phyloP scores from a whole-genome alignment of 2,797 vertebrate genomes.

The Chaenodraco wilsoni region DNA sequence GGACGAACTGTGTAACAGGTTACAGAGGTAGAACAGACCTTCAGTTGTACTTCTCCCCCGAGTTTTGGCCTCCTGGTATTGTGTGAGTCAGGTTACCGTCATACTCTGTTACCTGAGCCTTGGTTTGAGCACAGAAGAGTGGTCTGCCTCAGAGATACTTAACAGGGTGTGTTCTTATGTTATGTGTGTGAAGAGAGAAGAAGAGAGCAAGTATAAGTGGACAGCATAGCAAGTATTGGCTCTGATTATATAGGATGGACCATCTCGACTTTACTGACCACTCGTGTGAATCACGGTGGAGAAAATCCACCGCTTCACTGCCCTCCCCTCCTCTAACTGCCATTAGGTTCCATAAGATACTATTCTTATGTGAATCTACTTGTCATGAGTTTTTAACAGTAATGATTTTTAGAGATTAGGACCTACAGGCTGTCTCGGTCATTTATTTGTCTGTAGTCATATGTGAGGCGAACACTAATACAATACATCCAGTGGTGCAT shows the following conservation, averaged over 20 bases:
- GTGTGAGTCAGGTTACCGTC: constrained; percentile 80
- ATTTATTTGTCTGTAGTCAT: constrained; percentile 36
- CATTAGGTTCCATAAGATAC: constrained; percentile 15
- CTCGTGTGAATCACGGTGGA: constrained; percentile 41
- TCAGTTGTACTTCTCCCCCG: constrained; percentile 71
- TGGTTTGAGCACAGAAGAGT: constrained; percentile 48
- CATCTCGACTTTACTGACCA: constrained; percentile 33
- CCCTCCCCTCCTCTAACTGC: constrained; percentile 14
- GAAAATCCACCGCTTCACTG: constrained; percentile 39
- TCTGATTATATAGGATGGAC: constrained; percentile 39
- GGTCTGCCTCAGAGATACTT: constrained; percentile 45
- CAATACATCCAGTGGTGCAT: constrained; percentile 31
- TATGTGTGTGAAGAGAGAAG: constrained; percentile 16
- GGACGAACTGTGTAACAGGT: constrained; percentile 42
- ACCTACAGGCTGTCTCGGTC: constrained; percentile 11
- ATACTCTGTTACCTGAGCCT: constrained; percentile 75
- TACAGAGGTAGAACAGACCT: constrained; percentile 71
- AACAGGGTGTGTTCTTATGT: constrained; percentile 37
- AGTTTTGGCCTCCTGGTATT: constrained; percentile 67
- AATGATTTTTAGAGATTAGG: constrained; percentile 35
- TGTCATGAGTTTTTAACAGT: constrained; percentile 25
- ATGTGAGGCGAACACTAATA: constrained; percentile 30
- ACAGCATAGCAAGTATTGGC: constrained; percentile 24
- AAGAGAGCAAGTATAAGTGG: constrained; percentile 25
- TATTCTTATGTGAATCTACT: constrained; percentile 13